Conservation (phyloP, 1,140 invertebrate genomes). For the Andricus grossulariae region DNA sequence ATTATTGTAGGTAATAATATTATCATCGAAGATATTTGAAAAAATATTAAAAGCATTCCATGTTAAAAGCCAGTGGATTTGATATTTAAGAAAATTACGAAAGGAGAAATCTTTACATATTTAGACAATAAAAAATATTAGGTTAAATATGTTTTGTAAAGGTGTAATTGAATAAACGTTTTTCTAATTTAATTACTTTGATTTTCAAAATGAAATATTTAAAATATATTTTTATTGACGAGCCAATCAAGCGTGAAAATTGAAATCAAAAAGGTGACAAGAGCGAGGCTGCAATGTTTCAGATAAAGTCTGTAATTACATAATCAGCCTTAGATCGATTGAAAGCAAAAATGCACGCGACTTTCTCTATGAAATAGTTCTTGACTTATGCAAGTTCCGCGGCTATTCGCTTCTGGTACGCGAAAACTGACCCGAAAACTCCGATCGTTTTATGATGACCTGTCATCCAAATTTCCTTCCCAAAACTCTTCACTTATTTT, state of each 20-base stretch:
- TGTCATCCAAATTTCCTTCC: background rate
- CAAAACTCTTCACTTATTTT: background rate
- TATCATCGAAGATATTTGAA: too few relatives aligned
- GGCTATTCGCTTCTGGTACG: conserved; percentile 55
- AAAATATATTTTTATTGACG: background rate
- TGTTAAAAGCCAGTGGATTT: too few relatives aligned
- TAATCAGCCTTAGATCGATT: conserved; percentile 63
- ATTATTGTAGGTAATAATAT: too few relatives aligned
- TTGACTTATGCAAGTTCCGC: conserved; percentile 68
- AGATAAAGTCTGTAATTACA: conserved; percentile 52
- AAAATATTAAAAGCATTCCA: too few relatives aligned
- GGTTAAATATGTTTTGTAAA: too few relatives aligned
- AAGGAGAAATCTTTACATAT: too few relatives aligned
- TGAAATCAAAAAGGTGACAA: background rate
- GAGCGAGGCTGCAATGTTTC: conserved; percentile 42
- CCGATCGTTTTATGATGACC: background rate
- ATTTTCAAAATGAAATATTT: too few relatives aligned
- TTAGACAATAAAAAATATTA: too few relatives aligned
- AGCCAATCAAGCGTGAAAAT: background rate
- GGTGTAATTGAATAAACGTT: too few relatives aligned
- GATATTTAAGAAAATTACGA: too few relatives aligned
- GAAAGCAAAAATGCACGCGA: conserved; percentile 73
- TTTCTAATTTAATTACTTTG: too few relatives aligned
- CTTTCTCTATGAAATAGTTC: conserved; percentile 76
- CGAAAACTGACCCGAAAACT: conserved; percentile 18